Percentiles rank a stretch among this genome's conserved stretches.
Evolutionary conservation across 2,797 vertebrate species (phyloP).

Genomic region (Hapalemur alaotrensis): DNA sequence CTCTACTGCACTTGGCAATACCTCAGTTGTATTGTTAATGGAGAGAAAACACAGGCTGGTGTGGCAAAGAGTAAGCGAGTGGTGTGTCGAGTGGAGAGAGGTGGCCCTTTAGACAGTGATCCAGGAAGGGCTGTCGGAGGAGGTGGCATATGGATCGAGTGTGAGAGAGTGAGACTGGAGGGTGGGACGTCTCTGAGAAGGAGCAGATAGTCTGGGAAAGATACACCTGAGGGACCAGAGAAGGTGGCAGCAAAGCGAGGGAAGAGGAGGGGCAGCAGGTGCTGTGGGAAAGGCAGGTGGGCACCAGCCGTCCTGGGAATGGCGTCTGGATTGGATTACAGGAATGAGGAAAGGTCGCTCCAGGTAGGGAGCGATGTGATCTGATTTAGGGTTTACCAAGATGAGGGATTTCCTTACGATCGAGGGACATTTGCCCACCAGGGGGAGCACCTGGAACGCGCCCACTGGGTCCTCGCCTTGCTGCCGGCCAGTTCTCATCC

Average conservation of each 20-base stretch:
- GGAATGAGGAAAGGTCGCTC: not conserved
- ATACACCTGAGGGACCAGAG: not conserved
- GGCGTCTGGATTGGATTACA: not conserved
- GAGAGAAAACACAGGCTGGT: not conserved
- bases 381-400: not conserved
- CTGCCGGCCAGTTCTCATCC: not conserved
- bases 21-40: not conserved
- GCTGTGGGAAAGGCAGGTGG: not conserved
- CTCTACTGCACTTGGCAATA: not conserved
- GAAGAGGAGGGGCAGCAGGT: too few species aligned
- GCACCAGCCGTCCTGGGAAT: not conserved
- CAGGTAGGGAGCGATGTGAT: not conserved
- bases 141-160: not conserved
- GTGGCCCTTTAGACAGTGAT: not conserved
- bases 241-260: not conserved
- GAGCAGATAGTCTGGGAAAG: not conserved
- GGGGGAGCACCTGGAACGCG: conserved; percentile 57
- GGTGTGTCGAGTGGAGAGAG: not conserved
- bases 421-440: conserved; percentile 54
- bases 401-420: not conserved
- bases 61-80: not conserved
- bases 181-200: not conserved
- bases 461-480: not conserved
- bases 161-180: not conserved
- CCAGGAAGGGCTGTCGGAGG: not conserved